Conservation (phyloP, 2,113 vertebrate species). For the Paralichthys olivaceus region DNA sequence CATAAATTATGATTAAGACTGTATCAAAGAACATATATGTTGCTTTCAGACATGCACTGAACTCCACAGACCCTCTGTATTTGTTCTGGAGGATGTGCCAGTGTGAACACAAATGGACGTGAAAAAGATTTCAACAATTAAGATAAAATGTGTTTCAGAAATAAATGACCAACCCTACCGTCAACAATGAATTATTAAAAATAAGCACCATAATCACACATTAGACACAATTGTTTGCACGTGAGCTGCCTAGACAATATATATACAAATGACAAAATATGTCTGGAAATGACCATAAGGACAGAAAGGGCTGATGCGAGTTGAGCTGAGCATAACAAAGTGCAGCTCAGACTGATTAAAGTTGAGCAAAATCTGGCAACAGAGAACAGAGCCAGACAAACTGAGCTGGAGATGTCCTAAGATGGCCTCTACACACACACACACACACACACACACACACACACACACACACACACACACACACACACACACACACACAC, state of each 20-base stretch:
- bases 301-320: constrained; percentile 5
- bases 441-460: not conserved
- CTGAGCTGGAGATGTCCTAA: constrained; percentile 16
- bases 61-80: too few species aligned
- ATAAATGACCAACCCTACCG: too few species aligned
- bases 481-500: constrained; percentile 4
- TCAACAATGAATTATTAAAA: too few species aligned
- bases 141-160: too few species aligned
- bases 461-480: constrained; percentile 10
- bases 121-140: too few species aligned
- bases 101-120: too few species aligned
- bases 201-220: too few species aligned
- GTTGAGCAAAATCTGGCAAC: constrained; percentile 26
- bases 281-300: constrained; percentile 22
- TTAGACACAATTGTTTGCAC: not conserved
- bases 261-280: not conserved
- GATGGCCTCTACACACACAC: constrained; percentile 7
- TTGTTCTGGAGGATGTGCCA: too few species aligned
- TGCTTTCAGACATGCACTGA: too few species aligned
- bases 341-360: constrained; percentile 20
- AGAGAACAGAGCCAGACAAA: not conserved
- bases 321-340: constrained; percentile 17
- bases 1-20: not conserved
- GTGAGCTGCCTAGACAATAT: not conserved
- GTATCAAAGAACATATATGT: not conserved